These are phyloP conservation scores for Pseudorectes ferrugineus DNA, from an alignment of 2,113 vertebrate genomes.

Conservation along the genomic window DNA sequence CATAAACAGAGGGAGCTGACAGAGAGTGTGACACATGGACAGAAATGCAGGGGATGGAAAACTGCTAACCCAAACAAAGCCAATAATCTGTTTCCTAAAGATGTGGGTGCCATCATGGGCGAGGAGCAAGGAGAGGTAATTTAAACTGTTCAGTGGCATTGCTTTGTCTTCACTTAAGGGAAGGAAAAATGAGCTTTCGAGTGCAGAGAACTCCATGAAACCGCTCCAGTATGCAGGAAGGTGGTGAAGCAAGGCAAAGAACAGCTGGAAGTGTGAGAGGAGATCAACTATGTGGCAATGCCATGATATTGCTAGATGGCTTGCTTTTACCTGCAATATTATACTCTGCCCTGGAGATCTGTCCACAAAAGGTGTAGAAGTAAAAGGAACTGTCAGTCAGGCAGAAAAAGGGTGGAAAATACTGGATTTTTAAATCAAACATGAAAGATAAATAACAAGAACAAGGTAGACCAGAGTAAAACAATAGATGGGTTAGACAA, in stretches of 20 bases:
- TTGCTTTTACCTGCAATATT: background rate
- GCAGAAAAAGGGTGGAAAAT: background rate
- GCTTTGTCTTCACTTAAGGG: background rate
- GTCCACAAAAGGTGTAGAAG: background rate
- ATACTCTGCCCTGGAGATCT: background rate
- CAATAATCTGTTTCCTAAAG: background rate
- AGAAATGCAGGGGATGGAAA: background rate
- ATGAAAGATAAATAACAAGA: background rate
- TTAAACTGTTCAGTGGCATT: background rate
- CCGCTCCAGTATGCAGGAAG: background rate
- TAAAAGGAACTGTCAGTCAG: background rate
- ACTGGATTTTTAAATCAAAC: background rate
- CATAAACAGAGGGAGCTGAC: background rate
- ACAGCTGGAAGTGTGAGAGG: background rate
- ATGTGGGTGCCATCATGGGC: background rate
- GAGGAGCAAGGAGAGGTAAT: background rate
- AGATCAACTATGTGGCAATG: background rate
- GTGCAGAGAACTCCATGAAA: background rate
- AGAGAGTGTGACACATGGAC: background rate
- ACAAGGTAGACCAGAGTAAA: background rate
- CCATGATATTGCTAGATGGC: background rate
- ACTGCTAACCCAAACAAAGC: background rate
- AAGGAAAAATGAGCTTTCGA: background rate
- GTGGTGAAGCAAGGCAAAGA: background rate
- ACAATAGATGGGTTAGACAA: background rate